These are phyloP conservation scores for Phoxinus phoxinus DNA, from an alignment of 2,113 vertebrate species.

Conservation along the genomic window DNA sequence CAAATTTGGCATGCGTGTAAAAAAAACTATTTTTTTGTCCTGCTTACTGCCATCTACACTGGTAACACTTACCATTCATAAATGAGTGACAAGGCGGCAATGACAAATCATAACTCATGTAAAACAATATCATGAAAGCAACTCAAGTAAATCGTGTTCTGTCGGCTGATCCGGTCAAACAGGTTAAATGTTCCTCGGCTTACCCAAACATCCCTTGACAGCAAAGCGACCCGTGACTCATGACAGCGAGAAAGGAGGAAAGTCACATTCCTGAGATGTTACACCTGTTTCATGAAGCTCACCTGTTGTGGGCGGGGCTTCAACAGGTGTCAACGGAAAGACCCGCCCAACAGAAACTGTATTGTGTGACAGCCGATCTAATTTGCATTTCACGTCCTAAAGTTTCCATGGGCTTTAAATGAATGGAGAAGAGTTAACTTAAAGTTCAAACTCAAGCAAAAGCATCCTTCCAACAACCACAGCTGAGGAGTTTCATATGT, in stretches of 20 bases:
- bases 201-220: background rate
- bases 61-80: background rate
- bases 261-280: constrained; percentile 43
- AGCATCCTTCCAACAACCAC: background rate
- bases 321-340: constrained; percentile 45
- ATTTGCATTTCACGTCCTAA: background rate
- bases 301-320: constrained; percentile 40
- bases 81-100: background rate
- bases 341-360: constrained; percentile 44
- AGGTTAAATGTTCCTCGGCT: background rate
- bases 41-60: background rate
- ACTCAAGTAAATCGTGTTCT: background rate
- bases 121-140: background rate
- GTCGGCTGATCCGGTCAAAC: background rate
- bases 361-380: background rate
- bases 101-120: background rate
- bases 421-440: background rate
- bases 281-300: constrained; percentile 23
- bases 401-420: constrained; percentile 4
- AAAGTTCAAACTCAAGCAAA: background rate
- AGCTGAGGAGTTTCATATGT: background rate
- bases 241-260: constrained; percentile 1
- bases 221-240: constrained; percentile 3
- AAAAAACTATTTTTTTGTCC: background rate
- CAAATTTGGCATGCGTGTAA: background rate